Conservation (phyloP, 1,140 invertebrate species). For the Anadara kagoshimensis region DNA sequence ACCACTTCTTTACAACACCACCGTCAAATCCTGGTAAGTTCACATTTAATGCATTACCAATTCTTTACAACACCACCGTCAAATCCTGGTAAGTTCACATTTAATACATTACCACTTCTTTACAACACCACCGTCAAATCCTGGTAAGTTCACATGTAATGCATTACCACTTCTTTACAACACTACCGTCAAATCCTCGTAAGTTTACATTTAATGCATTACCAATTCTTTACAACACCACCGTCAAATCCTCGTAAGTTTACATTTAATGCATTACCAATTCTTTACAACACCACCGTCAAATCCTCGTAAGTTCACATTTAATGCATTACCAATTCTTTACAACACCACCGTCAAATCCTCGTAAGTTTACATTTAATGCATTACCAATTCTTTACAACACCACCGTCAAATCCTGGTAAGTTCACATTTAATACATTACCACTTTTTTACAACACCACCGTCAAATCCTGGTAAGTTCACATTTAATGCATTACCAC, state of each 20-base stretch:
- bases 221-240: conserved; percentile 49
- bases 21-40: conserved; percentile 56
- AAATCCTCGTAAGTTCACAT: conserved; percentile 59
- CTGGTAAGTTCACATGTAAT: conserved; percentile 64
- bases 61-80: conserved; percentile 50
- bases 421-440: conserved; percentile 63
- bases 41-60: conserved; percentile 61
- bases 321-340: conserved; percentile 62
- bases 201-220: conserved; percentile 63
- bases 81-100: conserved; percentile 59
- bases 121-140: conserved; percentile 44
- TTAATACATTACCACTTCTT: conserved; percentile 62
- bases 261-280: conserved; percentile 61
- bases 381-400: conserved; percentile 56
- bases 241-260: conserved; percentile 56
- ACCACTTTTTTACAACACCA: conserved; percentile 49
- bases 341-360: conserved; percentile 44
- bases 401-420: conserved; percentile 53
- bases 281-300: conserved; percentile 50
- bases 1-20: conserved; percentile 49
- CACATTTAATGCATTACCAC: conserved; percentile 61
- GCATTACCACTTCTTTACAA: conserved; percentile 56
- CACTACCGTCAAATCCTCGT: conserved; percentile 53
- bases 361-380: conserved; percentile 64
- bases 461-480: conserved; percentile 56